A percentile compares a stretch with the other conserved stretches of the same genome.
phyloP scores from a whole-genome alignment of 2,797 vertebrate species.

The Melanogrammus aeglefinus region DNA sequence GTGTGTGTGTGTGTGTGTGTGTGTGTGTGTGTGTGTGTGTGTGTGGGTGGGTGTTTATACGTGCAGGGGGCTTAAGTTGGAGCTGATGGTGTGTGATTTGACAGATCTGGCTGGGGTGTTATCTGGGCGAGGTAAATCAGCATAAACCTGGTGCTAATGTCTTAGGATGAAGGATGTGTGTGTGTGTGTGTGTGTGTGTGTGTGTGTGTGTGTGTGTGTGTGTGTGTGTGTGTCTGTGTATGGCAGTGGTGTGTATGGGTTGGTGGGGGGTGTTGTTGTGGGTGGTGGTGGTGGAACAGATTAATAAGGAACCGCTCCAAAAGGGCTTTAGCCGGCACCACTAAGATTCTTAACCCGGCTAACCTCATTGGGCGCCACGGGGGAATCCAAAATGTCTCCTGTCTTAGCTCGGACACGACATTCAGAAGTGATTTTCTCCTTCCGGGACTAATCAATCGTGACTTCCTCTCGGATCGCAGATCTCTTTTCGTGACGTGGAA shows the following conservation, averaged over 20 bases:
- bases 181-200: too few species aligned
- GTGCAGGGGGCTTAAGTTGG: slow-evolving; percentile 6
- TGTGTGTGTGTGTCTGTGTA: too few species aligned
- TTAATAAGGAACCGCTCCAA: slow-evolving; percentile 90
- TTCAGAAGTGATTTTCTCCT: slow-evolving; percentile 37
- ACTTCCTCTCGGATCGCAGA: background rate
- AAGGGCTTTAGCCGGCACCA: slow-evolving; percentile 80
- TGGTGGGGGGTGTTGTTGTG: slow-evolving; percentile 13
- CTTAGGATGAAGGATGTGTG: slow-evolving; percentile 64
- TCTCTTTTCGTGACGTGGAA: background rate
- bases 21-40: slow-evolving; percentile 25
- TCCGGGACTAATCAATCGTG: slow-evolving; percentile 38
- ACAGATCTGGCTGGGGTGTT: slow-evolving; percentile 70
- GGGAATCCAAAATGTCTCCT: slow-evolving; percentile 56
- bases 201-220: too few species aligned
- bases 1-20: slow-evolving; percentile 3
- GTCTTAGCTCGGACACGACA: background rate
- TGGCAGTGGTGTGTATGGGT: slow-evolving; percentile 23
- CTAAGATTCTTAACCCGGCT: slow-evolving; percentile 94
- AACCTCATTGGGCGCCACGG: slow-evolving; percentile 79
- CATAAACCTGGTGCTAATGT: slow-evolving; percentile 89
- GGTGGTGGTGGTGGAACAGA: slow-evolving; percentile 78
- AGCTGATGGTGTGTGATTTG: slow-evolving; percentile 46
- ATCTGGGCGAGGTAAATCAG: slow-evolving; percentile 84
- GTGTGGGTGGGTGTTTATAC: slow-evolving; percentile 24